Evolutionary conservation across 2,113 vertebrate species (phyloP), one percentile per base, ranked within the genome.

Genomic region (Chaenogobius annularis): DNA sequence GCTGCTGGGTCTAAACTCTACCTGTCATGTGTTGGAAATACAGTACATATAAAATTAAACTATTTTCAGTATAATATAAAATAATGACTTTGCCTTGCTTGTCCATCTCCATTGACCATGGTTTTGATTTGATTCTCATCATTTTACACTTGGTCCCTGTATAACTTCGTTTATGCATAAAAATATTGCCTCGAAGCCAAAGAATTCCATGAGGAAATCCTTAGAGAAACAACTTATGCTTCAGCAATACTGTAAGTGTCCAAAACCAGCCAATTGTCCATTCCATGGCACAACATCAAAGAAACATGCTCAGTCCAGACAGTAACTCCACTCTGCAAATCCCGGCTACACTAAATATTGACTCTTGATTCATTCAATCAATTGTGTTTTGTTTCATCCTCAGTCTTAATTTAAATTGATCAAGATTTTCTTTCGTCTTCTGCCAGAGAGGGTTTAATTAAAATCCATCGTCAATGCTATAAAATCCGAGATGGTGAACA

Each of bases 351-450:
- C 58, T 69, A 20, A 78, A 54, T 80, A 84, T 48, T 62, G 67
- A 80, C 63, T 22, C 37, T 37, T 44, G 70, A 79, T 72, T 76
- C 69, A 76, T 75, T 56, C 62, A 69, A 72, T 83, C 68, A 68
- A 40, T 70, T 77, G 55, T 71, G 70, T 40, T 80, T 61, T 62
- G 48, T 84, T 81, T 81, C 50, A 31, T 71, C 37, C 59, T 35
- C 17, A 46, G 15, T 54, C 46, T 74, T 71, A 47, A 74, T 73
- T 66, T 47, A 62, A 40, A 72, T 79, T 66, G 67, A 72, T 78
- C 22, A 70, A 77, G 71, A 71, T 69, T 81, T 77, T 9, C 61
- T 56, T 26, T 70, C 74, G 48, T 31, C 37, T 50, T 63, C 43
- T 37, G 66, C 83, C 48, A 68, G 48, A 68, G 75, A 67, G 69